Base-by-base conservation (phyloP, 2,113 vertebrate genomes). In the Aegypius monachus region DNA sequence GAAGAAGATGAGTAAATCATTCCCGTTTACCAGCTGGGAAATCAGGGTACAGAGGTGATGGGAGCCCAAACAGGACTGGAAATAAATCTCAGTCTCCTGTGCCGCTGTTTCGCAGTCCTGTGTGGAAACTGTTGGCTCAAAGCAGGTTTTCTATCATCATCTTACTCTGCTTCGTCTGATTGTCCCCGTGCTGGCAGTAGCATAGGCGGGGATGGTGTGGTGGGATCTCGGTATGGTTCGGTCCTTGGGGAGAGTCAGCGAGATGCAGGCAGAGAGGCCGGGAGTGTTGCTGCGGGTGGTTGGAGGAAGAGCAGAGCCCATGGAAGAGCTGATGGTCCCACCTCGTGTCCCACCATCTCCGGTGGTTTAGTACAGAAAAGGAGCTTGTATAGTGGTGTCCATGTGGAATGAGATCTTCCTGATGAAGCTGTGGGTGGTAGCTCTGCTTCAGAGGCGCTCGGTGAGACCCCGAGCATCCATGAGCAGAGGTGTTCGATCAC, bases 1-100 rank as follows among this genome's bases (percentile, higher is more conserved):
- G 65, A 86, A 66, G 83, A 75, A 95, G 88, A 52, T 95, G 89
- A 94, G 42, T 79, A 93, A 85, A 56, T 90, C 9, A 1, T 80
- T 94, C 78, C 61, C n/a, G 0, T 63, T 89, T 79, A n/a, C 73
- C 2, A 0, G 47, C 43, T 73, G 79, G 79, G 74, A 91, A 96
- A 63, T 81, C 40, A 53, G 73, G 45, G 59, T 78, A 3, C 43
- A 55, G 88, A 89, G 88, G 86, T 81, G 95, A 55, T 40, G n/a
- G 34, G 52, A 91, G 47, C 88, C 88, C 80, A 68, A 38, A 6
- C 61, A 63, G 38, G 77, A 16, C 72, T 92, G 80, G 77, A 83
- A 96, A 78, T 80, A 72, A 59, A 40, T 34, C 52, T 55, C 27
- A 16, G 4, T 22, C 61, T 89, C 29, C 32, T 56, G 48, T 27